Evolutionary conservation across 2,888 invertebrate species (phyloP), one percentile per base, ranked within the genome.

Genomic region (Trypoxylon attenuatum): DNA sequence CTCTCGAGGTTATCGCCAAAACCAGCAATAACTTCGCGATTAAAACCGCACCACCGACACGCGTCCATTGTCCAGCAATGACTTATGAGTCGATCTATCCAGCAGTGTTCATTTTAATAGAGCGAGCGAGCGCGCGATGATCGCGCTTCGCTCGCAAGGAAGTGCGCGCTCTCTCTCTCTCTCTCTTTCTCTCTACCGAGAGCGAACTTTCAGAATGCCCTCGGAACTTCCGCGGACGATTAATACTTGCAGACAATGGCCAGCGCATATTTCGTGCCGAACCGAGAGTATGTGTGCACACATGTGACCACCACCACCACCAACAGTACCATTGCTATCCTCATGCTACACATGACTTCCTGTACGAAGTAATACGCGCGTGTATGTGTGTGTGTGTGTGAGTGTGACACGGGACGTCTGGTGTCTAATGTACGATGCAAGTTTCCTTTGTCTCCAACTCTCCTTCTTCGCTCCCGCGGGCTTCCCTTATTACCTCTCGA

Each of bases 391-490:
- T 73, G 69, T 68, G 78, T 76, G 81, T 80, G 71, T 73, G 69
- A 71, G 69, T 68, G 78, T 76, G 81, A 79, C 80, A 78, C 65
- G 76, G 73, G 76, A 78, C 76, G 79, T 80, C 83, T 77, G 78
- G 76, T 69, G 71, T 70, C 69, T 83, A 83, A 83, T 79, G 75
- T 83, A 83, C 80, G 83, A 80, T 62, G 76, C 71, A 83, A 83
- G 82, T 82, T 83, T 83, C 81, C 81, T 81, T 83, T 83, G 82
- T 83, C 76, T 79, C 59, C n/a, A n/a, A n/a, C n/a, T n/a, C n/a
- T n/a, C n/a, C n/a, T n/a, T n/a, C n/a, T n/a, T n/a, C n/a, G n/a
- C n/a, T n/a, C n/a, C n/a, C n/a, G n/a, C n/a, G n/a, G n/a, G n/a
- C n/a, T n/a, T n/a, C n/a, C n/a, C n/a, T n/a, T n/a, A n/a, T n/a